Conservation (phyloP, 2,113 vertebrate species). For the Cheirogaleus medius region DNA sequence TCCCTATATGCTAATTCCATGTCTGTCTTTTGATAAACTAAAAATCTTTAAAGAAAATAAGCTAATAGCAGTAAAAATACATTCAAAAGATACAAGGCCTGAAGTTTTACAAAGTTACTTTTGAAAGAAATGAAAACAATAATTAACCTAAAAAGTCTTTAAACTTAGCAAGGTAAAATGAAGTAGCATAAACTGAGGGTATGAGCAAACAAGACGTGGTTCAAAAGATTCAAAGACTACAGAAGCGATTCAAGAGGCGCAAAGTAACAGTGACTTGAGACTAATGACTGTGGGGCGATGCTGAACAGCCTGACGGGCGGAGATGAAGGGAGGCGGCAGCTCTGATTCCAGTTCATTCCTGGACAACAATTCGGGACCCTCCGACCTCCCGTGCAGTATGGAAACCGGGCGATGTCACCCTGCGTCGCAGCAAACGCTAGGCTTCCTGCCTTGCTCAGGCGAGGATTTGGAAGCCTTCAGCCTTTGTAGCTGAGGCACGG, state of each 20-base stretch:
- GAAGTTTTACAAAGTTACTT: neutral
- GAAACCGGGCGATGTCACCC: fast-evolving
- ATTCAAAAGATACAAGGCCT: neutral
- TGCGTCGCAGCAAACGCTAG: too few species aligned
- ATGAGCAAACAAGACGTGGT: neutral
- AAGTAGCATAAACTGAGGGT: neutral
- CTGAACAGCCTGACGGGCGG: neutral
- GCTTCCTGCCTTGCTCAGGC: neutral
- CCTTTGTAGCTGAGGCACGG: neutral
- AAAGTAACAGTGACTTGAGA: neutral
- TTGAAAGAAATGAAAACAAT: neutral
- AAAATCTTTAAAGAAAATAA: neutral
- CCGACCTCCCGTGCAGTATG: neutral
- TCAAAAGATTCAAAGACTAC: neutral
- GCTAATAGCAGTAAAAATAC: neutral
- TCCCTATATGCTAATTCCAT: neutral
- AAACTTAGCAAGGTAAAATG: neutral
- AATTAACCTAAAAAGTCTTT: neutral
- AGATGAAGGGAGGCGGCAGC: fast-evolving
- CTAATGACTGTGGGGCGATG: neutral
- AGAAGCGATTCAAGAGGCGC: neutral
- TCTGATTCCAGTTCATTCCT: fast-evolving
- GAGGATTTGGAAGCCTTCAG: fast-evolving
- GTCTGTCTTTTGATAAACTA: neutral
- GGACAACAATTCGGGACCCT: neutral